These are phyloP conservation scores for Pseudocheirus occidentalis DNA, from an alignment of 2,797 vertebrate species.

Conservation along the genomic window DNA sequence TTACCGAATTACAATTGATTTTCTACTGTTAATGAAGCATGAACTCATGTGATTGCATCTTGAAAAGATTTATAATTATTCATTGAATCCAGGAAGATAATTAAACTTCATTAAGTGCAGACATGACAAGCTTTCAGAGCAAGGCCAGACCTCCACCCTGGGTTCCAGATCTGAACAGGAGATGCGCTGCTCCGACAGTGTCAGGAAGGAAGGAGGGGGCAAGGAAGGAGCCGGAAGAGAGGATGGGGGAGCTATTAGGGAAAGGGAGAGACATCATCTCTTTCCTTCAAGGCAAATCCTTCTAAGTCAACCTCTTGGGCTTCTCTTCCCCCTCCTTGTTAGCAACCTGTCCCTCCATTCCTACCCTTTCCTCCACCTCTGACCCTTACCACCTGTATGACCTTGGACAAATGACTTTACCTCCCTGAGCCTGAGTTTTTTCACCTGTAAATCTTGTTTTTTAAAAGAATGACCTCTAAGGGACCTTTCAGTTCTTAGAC, in stretches of 20 bases:
- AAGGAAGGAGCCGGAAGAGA: background rate
- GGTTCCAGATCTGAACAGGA: conserved; percentile 64
- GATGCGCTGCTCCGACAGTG: background rate
- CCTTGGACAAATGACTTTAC: background rate
- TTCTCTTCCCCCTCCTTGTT: background rate
- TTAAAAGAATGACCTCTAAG: background rate
- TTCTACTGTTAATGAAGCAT: conserved; percentile 85
- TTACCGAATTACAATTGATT: conserved; percentile 86
- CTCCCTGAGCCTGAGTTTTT: background rate
- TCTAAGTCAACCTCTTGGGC: background rate
- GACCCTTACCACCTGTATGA: background rate
- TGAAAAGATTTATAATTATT: conserved; percentile 89
- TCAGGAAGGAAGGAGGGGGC: conserved; percentile 1
- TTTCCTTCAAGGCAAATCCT: background rate
- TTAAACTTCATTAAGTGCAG: conserved; percentile 86
- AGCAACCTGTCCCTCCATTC: background rate
- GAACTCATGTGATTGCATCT: conserved; percentile 86
- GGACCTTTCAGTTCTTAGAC: background rate
- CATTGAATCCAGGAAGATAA: conserved; percentile 86
- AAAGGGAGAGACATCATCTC: background rate
- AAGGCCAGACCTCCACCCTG: conserved; percentile 72
- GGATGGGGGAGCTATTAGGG: background rate
- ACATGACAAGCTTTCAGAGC: conserved; percentile 84
- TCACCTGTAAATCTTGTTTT: background rate
- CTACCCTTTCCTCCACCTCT: background rate